Evolutionary conservation across 2,113 vertebrate genomes (phyloP).

Genomic region (Oncorhynchus tshawytscha): DNA sequence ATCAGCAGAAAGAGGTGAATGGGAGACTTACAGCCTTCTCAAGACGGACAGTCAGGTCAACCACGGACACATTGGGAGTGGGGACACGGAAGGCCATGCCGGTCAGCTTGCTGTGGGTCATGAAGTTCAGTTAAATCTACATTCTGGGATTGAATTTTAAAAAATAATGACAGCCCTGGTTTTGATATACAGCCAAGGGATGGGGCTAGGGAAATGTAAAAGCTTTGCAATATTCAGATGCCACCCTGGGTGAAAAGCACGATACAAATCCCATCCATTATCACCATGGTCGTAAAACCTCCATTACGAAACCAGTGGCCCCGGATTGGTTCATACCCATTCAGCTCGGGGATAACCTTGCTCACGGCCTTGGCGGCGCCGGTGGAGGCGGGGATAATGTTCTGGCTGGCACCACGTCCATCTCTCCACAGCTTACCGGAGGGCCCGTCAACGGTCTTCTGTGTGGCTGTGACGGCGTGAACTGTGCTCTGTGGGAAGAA

Average conservation of each 20-base stretch:
- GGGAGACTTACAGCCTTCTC: slow-evolving; percentile 81
- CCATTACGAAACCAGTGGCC: too few relatives aligned
- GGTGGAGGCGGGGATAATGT: slow-evolving; percentile 91
- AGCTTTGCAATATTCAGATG: too few relatives aligned
- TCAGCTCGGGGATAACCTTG: slow-evolving; percentile 90
- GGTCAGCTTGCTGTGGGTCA: slow-evolving; percentile 79
- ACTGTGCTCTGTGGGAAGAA: slow-evolving; percentile 80
- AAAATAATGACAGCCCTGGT: too few relatives aligned
- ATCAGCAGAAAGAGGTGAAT: too few relatives aligned
- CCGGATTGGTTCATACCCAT: slow-evolving; percentile 71
- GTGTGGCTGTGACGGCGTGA: slow-evolving; percentile 88
- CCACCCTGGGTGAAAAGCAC: too few relatives aligned
- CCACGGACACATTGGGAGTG: slow-evolving; percentile 87
- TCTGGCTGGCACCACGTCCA: slow-evolving; percentile 86
- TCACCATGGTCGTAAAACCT: too few relatives aligned
- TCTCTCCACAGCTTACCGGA: slow-evolving; percentile 90
- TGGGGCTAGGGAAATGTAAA: too few relatives aligned
- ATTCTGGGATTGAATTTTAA: too few relatives aligned
- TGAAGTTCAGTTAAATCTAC: too few relatives aligned
- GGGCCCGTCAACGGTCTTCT: slow-evolving; percentile 90
- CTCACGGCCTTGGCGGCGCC: slow-evolving; percentile 91
- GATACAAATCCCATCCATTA: too few relatives aligned
- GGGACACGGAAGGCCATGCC: slow-evolving; percentile 96
- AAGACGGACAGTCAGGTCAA: slow-evolving; percentile 89
- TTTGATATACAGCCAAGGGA: too few relatives aligned